Percentiles rank a stretch among this genome's conserved stretches.
phyloP scores from a whole-genome alignment of 2,113 vertebrate genomes.

The Mystacornis crossleyi region DNA sequence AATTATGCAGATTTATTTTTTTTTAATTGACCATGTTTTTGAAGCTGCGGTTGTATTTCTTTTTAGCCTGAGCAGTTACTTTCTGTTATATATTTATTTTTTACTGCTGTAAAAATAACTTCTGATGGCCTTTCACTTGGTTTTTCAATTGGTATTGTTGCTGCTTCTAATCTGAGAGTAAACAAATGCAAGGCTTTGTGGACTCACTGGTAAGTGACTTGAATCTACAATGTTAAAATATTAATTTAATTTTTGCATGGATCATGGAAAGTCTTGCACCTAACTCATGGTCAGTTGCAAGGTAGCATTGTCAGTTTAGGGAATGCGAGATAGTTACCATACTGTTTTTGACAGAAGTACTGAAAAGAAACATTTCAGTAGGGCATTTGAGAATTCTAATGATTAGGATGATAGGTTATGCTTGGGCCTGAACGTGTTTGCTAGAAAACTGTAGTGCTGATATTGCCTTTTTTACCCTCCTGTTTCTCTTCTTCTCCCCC shows the following conservation, averaged over 20 bases:
- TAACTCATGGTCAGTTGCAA: background rate
- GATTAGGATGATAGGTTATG: background rate
- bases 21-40: background rate
- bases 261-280: background rate
- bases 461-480: background rate
- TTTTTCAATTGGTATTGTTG: background rate
- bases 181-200: background rate
- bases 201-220: background rate
- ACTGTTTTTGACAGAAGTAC: background rate
- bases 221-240: background rate
- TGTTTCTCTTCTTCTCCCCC: fast-evolving
- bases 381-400: background rate
- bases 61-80: background rate
- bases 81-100: background rate
- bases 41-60: background rate
- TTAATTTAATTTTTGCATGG: background rate
- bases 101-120: background rate
- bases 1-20: background rate
- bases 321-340: background rate
- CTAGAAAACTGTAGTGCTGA: background rate
- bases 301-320: background rate
- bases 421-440: background rate
- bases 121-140: background rate
- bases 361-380: background rate
- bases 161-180: background rate